phyloP scores from a whole-genome alignment of 2,888 invertebrate genomes.

The Hermodice carunculata region DNA sequence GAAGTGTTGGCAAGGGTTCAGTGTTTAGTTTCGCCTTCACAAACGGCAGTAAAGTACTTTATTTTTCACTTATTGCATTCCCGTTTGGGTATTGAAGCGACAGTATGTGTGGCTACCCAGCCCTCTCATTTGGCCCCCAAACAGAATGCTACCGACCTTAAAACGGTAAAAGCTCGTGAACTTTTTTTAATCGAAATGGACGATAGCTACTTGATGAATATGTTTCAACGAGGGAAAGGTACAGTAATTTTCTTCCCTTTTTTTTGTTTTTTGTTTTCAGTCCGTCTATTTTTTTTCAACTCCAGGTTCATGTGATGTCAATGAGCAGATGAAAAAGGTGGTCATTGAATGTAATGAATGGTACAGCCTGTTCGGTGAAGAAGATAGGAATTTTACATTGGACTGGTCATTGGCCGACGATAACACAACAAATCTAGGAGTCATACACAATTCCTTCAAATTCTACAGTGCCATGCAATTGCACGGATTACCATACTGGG shows the following conservation, averaged over 20 bases:
- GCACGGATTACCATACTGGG: slow-evolving; percentile 12
- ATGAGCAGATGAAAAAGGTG: neutral
- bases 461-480: slow-evolving; percentile 2
- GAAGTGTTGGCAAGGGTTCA: too few species aligned
- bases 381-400: slow-evolving; percentile 35
- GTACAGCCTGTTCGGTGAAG: slow-evolving; percentile 16
- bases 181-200: too few species aligned
- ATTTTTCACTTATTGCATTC: too few species aligned
- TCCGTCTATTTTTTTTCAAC: neutral
- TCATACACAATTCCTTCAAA: slow-evolving; percentile 1
- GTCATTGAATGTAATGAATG: slow-evolving; percentile 21
- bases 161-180: too few species aligned
- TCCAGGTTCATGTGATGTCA: slow-evolving; percentile 9
- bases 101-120: too few species aligned
- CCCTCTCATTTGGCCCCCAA: neutral
- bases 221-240: too few species aligned
- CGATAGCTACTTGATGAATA: too few species aligned
- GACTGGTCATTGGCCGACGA: slow-evolving; percentile 49
- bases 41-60: too few species aligned
- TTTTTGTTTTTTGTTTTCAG: too few species aligned
- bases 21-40: too few species aligned
- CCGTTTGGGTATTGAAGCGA: too few species aligned
- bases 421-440: slow-evolving; percentile 5
- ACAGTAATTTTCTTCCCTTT: slow-evolving; percentile 6
- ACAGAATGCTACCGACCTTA: too few species aligned